Conservation (phyloP, 2,797 vertebrate species). For the Hippocampus kuda region DNA sequence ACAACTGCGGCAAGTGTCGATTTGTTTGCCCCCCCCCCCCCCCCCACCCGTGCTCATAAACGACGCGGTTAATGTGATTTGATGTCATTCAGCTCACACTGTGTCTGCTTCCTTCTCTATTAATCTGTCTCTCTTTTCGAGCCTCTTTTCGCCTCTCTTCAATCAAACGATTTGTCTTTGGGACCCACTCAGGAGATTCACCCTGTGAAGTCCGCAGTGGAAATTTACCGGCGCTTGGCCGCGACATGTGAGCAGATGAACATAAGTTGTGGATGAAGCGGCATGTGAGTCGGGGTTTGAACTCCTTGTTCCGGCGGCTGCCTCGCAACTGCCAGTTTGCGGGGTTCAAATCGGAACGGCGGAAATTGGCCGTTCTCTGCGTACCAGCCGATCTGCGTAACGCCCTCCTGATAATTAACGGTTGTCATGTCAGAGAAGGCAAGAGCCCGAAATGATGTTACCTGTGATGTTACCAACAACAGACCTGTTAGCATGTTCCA, state of each 20-base stretch:
- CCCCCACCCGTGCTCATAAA: slow-evolving; percentile 18
- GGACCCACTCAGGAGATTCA: neutral
- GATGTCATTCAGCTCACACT: slow-evolving; percentile 25
- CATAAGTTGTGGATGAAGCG: neutral
- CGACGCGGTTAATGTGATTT: slow-evolving; percentile 42
- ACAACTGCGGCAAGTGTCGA: neutral
- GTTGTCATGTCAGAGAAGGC: too few species aligned
- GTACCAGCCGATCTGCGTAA: too few species aligned
- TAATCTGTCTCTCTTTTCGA: slow-evolving; percentile 36
- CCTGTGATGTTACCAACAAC: too few species aligned
- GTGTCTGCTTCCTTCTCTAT: slow-evolving; percentile 19
- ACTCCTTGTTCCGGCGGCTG: too few species aligned
- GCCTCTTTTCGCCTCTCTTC: neutral
- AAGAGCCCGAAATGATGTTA: too few species aligned
- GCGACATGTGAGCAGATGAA: neutral
- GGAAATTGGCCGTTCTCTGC: too few species aligned
- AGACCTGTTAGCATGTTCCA: neutral
- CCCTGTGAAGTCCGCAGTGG: neutral
- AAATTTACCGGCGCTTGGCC: neutral
- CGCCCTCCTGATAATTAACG: too few species aligned
- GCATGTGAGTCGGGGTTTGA: too few species aligned
- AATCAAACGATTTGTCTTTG: neutral
- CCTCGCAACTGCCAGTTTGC: too few species aligned
- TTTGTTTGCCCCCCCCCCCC: neutral
- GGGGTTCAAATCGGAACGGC: too few species aligned